Evolutionary conservation across 2,113 vertebrate genomes (phyloP), one percentile per base, ranked within the genome.

Genomic region (Clupea harengus): DNA sequence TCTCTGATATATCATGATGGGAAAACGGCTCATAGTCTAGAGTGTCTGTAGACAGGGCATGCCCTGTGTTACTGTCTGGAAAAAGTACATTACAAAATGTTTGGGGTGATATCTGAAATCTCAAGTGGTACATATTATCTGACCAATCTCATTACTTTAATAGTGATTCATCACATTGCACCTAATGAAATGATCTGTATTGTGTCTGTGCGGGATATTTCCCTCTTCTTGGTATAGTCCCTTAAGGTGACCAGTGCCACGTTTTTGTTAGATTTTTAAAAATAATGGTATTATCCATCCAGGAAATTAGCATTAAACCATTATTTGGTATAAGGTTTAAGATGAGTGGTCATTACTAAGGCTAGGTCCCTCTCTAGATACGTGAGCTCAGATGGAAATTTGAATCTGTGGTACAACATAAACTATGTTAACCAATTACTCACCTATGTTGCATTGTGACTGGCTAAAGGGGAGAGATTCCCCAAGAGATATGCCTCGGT

Each of bases 371-470:
- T 57, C 17, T 57, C 17, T 20, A 18, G 6, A 57, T 22, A 17
- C 18, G 18, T 57, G 2, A 57, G 52, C 18, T 57, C 17, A 57
- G 52, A 18, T 20, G 18, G 52, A 8, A 10, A 47, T 47, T 47
- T 6, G 6, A 47, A 47, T 47, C 5, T 57, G 18, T 57, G 18
- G 52, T 20, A 20, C 4, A n/a, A n/a, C 25, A 10, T n/a, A 64
- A n/a, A 25, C 22, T 25, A 54, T 13, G 9, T 13, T 13, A 6
- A 15, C 17, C 20, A 25, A 3, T 25, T 9, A 3, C 1, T 57
- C 88, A 94, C 91, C 89, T 88, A 54, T 89, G 85, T 32, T 83
- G 13, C 75, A 60, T 8, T 86, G 87, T 4, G 91, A 84, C 80
- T 91, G 88, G 82, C 60, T 93, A 84, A 83, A 85, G 50, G 90